Conservation (phyloP, 2,113 vertebrate genomes). For the Falco punctatus region DNA sequence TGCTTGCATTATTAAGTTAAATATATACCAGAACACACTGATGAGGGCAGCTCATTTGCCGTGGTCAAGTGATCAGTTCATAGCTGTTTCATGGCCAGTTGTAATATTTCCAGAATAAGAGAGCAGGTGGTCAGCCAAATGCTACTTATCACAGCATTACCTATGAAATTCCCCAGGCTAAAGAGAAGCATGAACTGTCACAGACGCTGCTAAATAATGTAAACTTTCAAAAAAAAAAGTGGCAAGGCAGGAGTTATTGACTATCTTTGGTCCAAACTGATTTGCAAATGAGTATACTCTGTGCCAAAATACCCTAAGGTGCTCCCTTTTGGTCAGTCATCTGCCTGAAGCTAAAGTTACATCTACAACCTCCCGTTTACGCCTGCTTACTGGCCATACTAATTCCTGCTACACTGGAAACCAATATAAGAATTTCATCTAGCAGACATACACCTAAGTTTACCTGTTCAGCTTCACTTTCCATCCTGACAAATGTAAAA, state of each 20-base stretch:
- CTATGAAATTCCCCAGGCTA: neutral
- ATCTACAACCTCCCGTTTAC: neutral
- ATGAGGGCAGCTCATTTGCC: conserved; percentile 29
- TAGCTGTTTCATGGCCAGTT: neutral
- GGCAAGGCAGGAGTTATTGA: neutral
- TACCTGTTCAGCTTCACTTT: neutral
- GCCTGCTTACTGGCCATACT: neutral
- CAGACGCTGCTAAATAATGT: neutral
- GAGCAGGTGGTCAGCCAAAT: neutral
- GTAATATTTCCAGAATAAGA: neutral
- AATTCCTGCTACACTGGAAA: neutral
- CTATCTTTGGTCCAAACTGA: neutral
- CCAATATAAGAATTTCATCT: neutral
- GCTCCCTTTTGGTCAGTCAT: neutral
- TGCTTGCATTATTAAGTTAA: conserved; percentile 50
- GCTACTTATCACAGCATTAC: neutral
- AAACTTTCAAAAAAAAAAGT: neutral
- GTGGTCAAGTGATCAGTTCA: neutral
- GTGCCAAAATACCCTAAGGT: neutral
- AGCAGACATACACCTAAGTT: neutral
- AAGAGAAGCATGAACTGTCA: neutral
- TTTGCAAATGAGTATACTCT: neutral
- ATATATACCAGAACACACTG: conserved; percentile 23
- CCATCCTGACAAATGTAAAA: neutral
- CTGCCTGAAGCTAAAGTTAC: neutral